Evolutionary conservation across 1,140 invertebrate genomes (phyloP), one percentile per base, ranked within the genome.

Genomic region (Drosophila ogumai): DNA sequence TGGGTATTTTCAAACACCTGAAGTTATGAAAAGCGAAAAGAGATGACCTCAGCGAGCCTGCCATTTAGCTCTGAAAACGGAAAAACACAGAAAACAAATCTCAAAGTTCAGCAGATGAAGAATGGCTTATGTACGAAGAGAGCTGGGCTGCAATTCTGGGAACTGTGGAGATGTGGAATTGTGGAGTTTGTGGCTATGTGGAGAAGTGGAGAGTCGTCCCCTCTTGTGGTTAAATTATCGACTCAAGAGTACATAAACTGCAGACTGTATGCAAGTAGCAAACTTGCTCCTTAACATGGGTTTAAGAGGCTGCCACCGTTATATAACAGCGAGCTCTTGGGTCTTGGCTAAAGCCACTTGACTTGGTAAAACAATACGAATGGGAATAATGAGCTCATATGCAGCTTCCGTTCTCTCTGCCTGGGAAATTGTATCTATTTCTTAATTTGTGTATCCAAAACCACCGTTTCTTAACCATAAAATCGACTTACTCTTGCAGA

Each of bases 401-500:
- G 22, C 2, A 46, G 66, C 64, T 68, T 66, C 60, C 65, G 65
- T 55, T 79, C 55, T 54, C 55, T 50, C 28, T 59, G 36, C 60
- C 31, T 64, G 61, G 61, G 61, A 65, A 65, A 43, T 13, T 13
- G 12, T 17, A n/a, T n/a, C 0, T 22, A 7, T 15, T 36, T 54
- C 17, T 5, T n/a, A 38, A 38, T 55, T 25, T 38, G n/a, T 38
- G 22, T 13, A 25, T 5, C 13, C 8, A 25, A 55, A 38, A 38
- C 13, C 25, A 28, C n/a, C 3, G 32, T 59, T 15, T 7, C 28
- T 25, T 64, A 64, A 34, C 61, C 19, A 64, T 64, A 6, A 36
- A 54, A 54, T 61, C 6, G 5, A 25, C 10, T 5, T 50, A 43
- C 13, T 75, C 81, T 94, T 94, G 17, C 93, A 98, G 97, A 93